Evolutionary conservation across 2,797 vertebrate species (phyloP), one percentile per base, ranked within the genome.

Genomic region (Poeciliopsis infans): DNA sequence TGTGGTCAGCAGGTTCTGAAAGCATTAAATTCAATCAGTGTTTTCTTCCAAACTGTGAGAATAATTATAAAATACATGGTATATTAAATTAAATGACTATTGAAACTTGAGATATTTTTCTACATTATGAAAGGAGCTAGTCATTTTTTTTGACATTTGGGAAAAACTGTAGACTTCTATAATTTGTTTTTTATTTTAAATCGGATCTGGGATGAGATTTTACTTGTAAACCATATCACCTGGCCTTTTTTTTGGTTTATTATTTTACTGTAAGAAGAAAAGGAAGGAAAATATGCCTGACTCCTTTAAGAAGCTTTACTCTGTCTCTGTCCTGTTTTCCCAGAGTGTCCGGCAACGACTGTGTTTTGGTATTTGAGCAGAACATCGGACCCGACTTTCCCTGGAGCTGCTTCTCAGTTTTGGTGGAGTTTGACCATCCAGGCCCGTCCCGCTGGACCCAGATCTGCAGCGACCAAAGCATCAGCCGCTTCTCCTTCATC

Each of bases 341-440:
- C 93, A 96, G 97, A 18, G 79, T 97, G 80, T 85, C 82, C 72
- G 89, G 83, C 78, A 94, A 89, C 79, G 93, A 93, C 87, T 97
- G 97, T 79, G 15, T 95, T 68, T 70, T 98, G 85, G 87, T 96
- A 88, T 95, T 92, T 77, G 96, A 96, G 91, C 95, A 95, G 76
- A 92, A 97, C 55, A 94, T 99, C 70, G 96, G 96, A 72, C 89
- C 95, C 0, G 95, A 97, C 91, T 99, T 99, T 79, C 98, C 98
- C 18, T 99, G 98, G 98, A 88, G 79, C 73, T 82, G 90, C 64
- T 98, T 99, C 92, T 97, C 96, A 49, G 86, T 97, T 80, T 95
- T 97, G 79, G 89, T 98, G 80, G 98, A 99, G 92, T 98, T 97
- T 64, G 94, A 98, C 88, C 95, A 91, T 69, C 93, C 93, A 33